Evolutionary conservation across 2,797 vertebrate genomes (phyloP).

Genomic region (Lacerta viridis): DNA sequence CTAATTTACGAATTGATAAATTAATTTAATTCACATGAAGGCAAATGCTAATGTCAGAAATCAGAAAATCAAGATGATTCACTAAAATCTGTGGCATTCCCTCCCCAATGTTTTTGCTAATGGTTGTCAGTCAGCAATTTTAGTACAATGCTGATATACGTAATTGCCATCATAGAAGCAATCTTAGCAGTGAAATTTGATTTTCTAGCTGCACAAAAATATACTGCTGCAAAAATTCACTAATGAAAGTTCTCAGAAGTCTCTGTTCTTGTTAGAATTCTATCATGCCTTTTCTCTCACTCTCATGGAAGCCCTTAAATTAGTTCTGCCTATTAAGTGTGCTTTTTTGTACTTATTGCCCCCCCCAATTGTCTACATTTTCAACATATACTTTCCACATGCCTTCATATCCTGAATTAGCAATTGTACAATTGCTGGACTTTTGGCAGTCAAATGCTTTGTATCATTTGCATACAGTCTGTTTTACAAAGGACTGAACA

Average conservation of each 20-base stretch:
- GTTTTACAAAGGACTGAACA: neutral
- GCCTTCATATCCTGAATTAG: constrained; percentile 35
- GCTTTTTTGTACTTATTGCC: neutral
- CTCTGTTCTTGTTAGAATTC: neutral
- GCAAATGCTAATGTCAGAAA: neutral
- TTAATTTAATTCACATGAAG: neutral
- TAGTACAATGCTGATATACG: neutral
- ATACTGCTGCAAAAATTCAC: constrained; percentile 7
- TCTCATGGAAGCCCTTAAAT: neutral
- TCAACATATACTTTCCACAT: constrained; percentile 22
- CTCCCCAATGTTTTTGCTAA: neutral
- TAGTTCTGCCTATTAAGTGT: constrained; percentile 8
- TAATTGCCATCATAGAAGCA: constrained; percentile 48
- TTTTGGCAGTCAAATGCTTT: constrained; percentile 18
- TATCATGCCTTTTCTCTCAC: constrained; percentile 5
- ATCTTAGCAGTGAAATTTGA: constrained; percentile 47
- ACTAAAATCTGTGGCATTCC: neutral
- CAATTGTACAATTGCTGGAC: neutral
- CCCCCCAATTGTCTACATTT: neutral
- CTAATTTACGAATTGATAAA: neutral
- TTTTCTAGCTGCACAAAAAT: constrained; percentile 50
- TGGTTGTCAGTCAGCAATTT: neutral
- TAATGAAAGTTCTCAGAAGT: constrained; percentile 43
- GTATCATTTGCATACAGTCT: constrained; percentile 22
- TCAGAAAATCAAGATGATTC: neutral